Conservation (phyloP, 2,888 invertebrate species). For the Steromphala cineraria region DNA sequence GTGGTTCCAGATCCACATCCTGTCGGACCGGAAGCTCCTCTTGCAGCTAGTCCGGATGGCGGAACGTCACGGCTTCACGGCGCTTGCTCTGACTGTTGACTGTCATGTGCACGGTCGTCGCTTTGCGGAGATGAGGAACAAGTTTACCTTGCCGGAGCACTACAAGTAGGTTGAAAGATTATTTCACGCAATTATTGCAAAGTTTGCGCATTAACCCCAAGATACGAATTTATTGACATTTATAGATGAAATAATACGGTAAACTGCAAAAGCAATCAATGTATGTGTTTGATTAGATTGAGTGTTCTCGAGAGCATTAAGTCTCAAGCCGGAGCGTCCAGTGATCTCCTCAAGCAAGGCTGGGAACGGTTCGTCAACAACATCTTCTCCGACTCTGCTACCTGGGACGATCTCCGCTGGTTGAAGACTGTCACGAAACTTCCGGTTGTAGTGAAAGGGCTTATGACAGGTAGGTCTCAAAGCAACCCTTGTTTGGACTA, state of each 20-base stretch:
- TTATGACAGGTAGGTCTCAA: slow-evolving; percentile 80
- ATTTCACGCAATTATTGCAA: no score
- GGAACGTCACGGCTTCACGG: slow-evolving; percentile 89
- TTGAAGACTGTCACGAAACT: slow-evolving; percentile 84
- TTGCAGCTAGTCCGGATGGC: slow-evolving; percentile 83
- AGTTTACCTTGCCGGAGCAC: slow-evolving; percentile 88
- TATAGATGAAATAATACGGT: no score
- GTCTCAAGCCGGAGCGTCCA: neutral
- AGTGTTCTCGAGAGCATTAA: slow-evolving; percentile 84
- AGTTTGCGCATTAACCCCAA: no score
- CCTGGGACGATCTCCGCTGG: slow-evolving; percentile 93
- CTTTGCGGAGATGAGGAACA: slow-evolving; percentile 87
- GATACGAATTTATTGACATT: no score
- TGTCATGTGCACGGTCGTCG: slow-evolving; percentile 88
- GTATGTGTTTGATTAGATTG: slow-evolving; percentile 78
- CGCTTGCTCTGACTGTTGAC: slow-evolving; percentile 91
- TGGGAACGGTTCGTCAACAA: slow-evolving; percentile 24
- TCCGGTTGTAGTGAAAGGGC: slow-evolving; percentile 90
- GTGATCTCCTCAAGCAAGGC: neutral
- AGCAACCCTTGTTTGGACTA: no score
- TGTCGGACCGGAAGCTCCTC: slow-evolving; percentile 78
- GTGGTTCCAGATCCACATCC: slow-evolving; percentile 94
- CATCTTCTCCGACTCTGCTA: slow-evolving; percentile 87
- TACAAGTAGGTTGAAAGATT: slow-evolving; percentile 80
- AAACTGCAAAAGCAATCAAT: no score